phyloP scores from a whole-genome alignment of 2,797 vertebrate genomes.

The Rhodeus uyekii region DNA sequence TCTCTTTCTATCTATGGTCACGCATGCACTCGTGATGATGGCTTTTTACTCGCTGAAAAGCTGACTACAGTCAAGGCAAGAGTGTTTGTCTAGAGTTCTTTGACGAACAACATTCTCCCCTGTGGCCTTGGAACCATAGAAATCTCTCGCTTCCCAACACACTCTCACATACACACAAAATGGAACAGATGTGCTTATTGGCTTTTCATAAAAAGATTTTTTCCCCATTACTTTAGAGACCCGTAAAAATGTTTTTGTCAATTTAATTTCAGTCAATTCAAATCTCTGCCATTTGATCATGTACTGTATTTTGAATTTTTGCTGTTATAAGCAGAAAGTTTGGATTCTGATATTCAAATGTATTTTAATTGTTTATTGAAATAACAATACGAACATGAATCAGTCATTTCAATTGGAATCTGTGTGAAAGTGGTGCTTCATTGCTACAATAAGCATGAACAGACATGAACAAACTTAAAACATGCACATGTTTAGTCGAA shows the following conservation, averaged over 20 bases:
- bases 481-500: neutral
- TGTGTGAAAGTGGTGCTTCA: neutral
- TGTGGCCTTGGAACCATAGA: slow-evolving; percentile 70
- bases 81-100: slow-evolving; percentile 45
- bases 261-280: neutral
- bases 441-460: neutral
- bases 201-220: neutral
- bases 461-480: neutral
- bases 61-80: slow-evolving; percentile 42
- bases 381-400: neutral
- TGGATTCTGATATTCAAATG: neutral
- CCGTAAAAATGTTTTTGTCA: neutral
- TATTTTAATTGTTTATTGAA: neutral
- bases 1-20: slow-evolving; percentile 19
- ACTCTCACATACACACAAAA: neutral
- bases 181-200: slow-evolving; percentile 16
- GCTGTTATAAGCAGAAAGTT: neutral
- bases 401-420: neutral
- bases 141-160: slow-evolving; percentile 33
- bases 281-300: neutral
- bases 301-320: neutral
- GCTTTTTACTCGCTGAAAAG: slow-evolving; percentile 44
- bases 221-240: neutral
- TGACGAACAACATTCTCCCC: slow-evolving; percentile 65
- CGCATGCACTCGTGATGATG: slow-evolving; percentile 19